Evolutionary conservation across 2,113 vertebrate genomes (phyloP).

Genomic region (Pseudonaja textilis): DNA sequence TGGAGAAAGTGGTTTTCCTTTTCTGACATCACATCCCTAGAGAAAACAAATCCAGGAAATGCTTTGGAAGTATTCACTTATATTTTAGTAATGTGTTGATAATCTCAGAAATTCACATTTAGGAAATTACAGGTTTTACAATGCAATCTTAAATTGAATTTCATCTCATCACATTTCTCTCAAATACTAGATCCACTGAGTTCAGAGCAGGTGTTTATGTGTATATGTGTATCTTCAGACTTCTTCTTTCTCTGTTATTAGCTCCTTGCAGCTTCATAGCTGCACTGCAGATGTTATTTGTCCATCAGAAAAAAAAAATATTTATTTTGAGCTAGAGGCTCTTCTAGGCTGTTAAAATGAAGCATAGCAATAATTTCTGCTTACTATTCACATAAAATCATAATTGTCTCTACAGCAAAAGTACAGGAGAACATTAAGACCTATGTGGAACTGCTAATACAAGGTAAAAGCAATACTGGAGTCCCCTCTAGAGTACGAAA

Average conservation of each 20-base stretch:
- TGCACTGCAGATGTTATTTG: conserved; percentile 72
- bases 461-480: conserved; percentile 12
- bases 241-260: conserved; percentile 44
- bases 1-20: not conserved
- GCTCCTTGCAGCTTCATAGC: conserved; percentile 52
- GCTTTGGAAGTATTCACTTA: not conserved
- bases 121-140: not conserved
- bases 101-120: conserved; percentile 21
- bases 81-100: not conserved
- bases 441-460: not conserved
- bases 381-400: conserved; percentile 52
- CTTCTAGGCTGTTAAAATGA: conserved; percentile 56
- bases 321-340: conserved; percentile 67
- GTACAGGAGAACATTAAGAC: conserved; percentile 7
- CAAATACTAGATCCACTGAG: not conserved
- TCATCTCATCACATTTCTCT: not conserved
- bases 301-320: conserved; percentile 70
- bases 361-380: conserved; percentile 58
- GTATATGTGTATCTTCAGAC: not conserved
- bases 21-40: not conserved
- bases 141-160: not conserved
- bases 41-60: not conserved
- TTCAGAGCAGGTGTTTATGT: not conserved
- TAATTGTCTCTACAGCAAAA: conserved; percentile 38
- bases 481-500: accelerated